Percentiles rank a stretch among this genome's conserved stretches.
Conservation (phyloP, 2,797 vertebrate species). For the Zalophus californianus region DNA sequence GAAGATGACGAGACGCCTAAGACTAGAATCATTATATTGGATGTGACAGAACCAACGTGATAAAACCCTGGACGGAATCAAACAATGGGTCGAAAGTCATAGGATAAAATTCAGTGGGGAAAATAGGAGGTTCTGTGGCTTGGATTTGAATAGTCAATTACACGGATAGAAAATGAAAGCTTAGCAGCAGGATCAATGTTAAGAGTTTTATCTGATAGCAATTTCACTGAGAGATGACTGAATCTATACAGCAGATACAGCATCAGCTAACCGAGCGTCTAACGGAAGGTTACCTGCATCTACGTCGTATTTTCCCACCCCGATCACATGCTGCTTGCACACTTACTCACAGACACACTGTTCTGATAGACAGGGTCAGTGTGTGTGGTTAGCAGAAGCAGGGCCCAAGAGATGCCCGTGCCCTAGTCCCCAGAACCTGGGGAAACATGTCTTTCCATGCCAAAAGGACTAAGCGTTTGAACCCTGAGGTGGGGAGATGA, state of each 20-base stretch:
- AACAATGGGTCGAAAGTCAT: rapidly evolving
- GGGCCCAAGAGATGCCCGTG: background rate
- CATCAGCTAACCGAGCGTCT: rapidly evolving
- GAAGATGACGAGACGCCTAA: background rate
- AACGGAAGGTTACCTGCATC: rapidly evolving
- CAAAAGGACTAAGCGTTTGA: background rate
- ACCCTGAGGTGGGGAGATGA: background rate
- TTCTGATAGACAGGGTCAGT: rapidly evolving
- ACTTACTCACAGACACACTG: background rate
- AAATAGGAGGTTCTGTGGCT: rapidly evolving
- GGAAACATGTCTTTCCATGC: rapidly evolving
- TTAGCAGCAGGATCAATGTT: too few species aligned
- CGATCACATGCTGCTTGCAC: rapidly evolving
- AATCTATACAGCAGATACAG: rapidly evolving
- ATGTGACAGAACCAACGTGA: rapidly evolving
- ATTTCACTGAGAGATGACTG: rapidly evolving
- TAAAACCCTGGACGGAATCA: background rate
- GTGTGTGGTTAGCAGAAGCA: rapidly evolving
- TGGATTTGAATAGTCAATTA: background rate
- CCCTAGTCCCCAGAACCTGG: rapidly evolving
- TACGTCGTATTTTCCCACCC: rapidly evolving
- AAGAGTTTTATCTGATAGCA: background rate
- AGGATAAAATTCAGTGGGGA: too few species aligned
- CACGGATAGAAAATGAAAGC: background rate
- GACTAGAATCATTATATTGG: background rate